Base-by-base conservation (phyloP, 2,113 vertebrate species). In the Tupaia chinensis region DNA sequence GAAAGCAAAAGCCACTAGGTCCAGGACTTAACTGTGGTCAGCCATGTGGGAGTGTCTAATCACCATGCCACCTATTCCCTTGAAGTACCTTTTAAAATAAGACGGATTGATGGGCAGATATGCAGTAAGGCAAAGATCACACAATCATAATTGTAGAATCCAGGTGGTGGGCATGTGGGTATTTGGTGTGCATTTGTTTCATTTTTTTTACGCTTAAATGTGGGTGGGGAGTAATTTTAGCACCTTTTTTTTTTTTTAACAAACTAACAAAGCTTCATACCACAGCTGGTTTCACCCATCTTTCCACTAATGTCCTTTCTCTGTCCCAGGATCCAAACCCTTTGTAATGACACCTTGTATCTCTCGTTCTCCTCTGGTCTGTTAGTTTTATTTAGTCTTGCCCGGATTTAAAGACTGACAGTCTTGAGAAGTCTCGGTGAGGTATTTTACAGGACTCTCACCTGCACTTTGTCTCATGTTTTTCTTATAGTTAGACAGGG, bases 71-170 rank as follows among this genome's bases (percentile, higher is more conserved):
- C 44, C 44, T 44, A 5, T 5, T 44, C 44, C 44, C 44, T 29
- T 72, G 23, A 91, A 97, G 94, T 65, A 29, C 10, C 32, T 85
- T 93, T 68, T 80, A 63, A 92, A 95, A 23, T 81, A 84, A 72
- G 77, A 72, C 22, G 2, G 66, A 34, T 13, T 60, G 23, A 65
- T 58, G 19, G 7, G n/a, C 27, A 76, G 34, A 70, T 44, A 72
- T 4, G 3, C 14, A 87, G 44, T 53, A 84, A 63, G 84, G 60
- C 63, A 82, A 54, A 96, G 68, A 85, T 3, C 63, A 70, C 32
- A 91, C 74, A 69, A 69, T 74, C 70, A n/a, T 73, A 72, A 83
- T 12, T 76, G 25, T 7, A 70, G 87, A 66, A 27, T 91, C 73
- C 17, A 25, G 7, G 27, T 0, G 1, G 15, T 34, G 10, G 32